Percentiles rank a stretch among this genome's conserved stretches.
Conservation (phyloP, 2,888 invertebrate species). For the Platerodrilus igneus region DNA sequence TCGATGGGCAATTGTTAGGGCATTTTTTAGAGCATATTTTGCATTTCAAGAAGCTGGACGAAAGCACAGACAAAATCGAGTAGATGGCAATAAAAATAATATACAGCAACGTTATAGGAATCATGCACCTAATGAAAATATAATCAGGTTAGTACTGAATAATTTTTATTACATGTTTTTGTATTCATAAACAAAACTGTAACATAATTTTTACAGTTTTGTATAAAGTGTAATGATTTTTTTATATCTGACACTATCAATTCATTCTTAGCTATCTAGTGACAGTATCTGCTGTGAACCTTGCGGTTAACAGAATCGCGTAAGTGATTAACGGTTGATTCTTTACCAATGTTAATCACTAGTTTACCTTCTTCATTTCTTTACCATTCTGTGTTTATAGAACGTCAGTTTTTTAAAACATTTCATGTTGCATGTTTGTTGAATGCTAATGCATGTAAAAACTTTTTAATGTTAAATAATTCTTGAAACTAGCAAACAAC, state of each 20-base stretch:
- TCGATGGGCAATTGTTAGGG: slow-evolving; percentile 88
- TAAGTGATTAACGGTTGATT: slow-evolving; percentile 57
- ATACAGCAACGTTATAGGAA: slow-evolving; percentile 56
- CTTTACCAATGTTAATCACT: slow-evolving; percentile 24
- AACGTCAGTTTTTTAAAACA: slow-evolving; percentile 1
- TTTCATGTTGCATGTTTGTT: slow-evolving; percentile 12
- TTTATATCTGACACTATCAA: slow-evolving; percentile 28
- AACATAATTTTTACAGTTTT: slow-evolving; percentile 22
- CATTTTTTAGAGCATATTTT: slow-evolving; percentile 84
- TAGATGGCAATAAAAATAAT: slow-evolving; percentile 55
- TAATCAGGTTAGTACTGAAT: slow-evolving; percentile 59
- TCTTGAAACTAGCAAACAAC: slow-evolving; percentile 50
- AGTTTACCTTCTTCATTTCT: slow-evolving; percentile 16
- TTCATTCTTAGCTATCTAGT: slow-evolving; percentile 78
- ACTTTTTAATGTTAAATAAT: no score
- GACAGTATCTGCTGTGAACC: slow-evolving; percentile 88
- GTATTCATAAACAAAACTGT: slow-evolving; percentile 7
- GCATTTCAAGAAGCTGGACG: slow-evolving; percentile 82
- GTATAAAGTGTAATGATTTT: slow-evolving; percentile 17
- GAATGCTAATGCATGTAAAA: slow-evolving; percentile 15
- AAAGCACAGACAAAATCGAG: slow-evolving; percentile 61
- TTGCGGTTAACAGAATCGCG: slow-evolving; percentile 89
- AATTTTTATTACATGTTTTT: slow-evolving; percentile 8
- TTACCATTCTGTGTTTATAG: slow-evolving; percentile 9
- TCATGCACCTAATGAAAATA: slow-evolving; percentile 66